Percentiles rank a stretch among this genome's conserved stretches.
phyloP scores from a whole-genome alignment of 2,888 invertebrate species.

The Ellobium chinense region DNA sequence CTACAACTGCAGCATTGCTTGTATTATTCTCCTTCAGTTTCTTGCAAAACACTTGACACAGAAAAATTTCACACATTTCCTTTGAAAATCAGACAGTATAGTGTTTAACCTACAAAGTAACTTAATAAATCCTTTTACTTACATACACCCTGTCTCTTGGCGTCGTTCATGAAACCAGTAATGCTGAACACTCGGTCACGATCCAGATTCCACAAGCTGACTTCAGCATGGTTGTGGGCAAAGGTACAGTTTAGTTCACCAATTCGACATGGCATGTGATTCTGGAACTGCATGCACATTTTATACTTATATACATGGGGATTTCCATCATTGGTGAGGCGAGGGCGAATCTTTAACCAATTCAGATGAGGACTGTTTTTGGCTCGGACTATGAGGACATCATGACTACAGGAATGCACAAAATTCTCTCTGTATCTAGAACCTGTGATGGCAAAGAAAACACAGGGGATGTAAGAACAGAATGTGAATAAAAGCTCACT shows the following conservation, averaged over 20 bases:
- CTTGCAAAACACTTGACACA: no score
- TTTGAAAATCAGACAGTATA: neutral
- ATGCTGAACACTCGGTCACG: slow-evolving; percentile 62
- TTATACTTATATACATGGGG: slow-evolving; percentile 40
- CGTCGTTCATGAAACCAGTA: slow-evolving; percentile 60
- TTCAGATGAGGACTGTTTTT: slow-evolving; percentile 53
- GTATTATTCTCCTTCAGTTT: no score
- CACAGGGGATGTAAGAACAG: no score
- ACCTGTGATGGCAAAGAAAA: no score
- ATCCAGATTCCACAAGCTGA: slow-evolving; percentile 68
- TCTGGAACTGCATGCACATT: slow-evolving; percentile 67
- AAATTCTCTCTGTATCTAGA: slow-evolving; percentile 52
- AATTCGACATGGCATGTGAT: slow-evolving; percentile 58
- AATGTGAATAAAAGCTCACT: no score
- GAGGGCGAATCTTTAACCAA: slow-evolving; percentile 69
- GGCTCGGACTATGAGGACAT: slow-evolving; percentile 62
- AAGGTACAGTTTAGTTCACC: slow-evolving; percentile 68
- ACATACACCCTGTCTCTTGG: slow-evolving; percentile 49
- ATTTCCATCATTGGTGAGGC: slow-evolving; percentile 7
- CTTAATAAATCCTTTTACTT: slow-evolving; percentile 4
- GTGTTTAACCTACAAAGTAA: neutral
- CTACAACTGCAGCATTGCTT: no score
- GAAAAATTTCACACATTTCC: neutral
- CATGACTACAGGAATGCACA: slow-evolving; percentile 61
- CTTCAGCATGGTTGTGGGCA: slow-evolving; percentile 66